Percentiles rank a stretch among this genome's conserved stretches.
phyloP scores from a whole-genome alignment of 53 echinoderm and acorn worm species.

The Echinometra lucunter region DNA sequence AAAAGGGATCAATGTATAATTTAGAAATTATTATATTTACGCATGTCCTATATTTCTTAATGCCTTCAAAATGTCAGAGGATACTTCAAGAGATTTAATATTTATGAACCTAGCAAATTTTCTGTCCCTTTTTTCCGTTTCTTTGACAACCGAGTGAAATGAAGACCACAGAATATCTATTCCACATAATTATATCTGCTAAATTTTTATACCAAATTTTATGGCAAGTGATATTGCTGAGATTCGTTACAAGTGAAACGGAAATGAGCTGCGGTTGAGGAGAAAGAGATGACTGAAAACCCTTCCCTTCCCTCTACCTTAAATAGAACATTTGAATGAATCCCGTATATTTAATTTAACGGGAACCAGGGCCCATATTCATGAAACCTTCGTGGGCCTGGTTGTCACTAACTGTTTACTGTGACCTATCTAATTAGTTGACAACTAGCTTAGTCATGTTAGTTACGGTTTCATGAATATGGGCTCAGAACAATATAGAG shows the following conservation, averaged over 20 bases:
- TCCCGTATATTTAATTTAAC: too few relatives aligned
- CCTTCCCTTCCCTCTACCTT: background rate
- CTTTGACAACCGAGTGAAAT: background rate
- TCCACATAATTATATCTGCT: background rate
- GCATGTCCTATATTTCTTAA: background rate
- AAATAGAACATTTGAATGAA: too few relatives aligned
- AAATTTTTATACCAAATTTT: too few relatives aligned
- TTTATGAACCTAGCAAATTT: background rate
- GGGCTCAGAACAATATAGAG: too few relatives aligned
- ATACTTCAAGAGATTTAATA: background rate
- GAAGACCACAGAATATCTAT: background rate
- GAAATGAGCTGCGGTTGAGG: background rate
- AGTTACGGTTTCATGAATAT: too few relatives aligned
- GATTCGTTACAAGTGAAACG: background rate
- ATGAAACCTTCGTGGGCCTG: too few relatives aligned
- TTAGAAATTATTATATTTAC: background rate
- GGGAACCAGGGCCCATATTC: too few relatives aligned
- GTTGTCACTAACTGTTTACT: too few relatives aligned
- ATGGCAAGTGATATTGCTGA: too few relatives aligned
- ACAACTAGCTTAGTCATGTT: too few relatives aligned
- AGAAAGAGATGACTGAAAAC: background rate
- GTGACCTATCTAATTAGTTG: too few relatives aligned
- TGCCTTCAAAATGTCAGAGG: background rate
- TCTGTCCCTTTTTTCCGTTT: background rate
- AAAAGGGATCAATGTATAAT: background rate